phyloP scores from a whole-genome alignment of 2,797 vertebrate genomes.

The Enteromius unitaeniatus region DNA sequence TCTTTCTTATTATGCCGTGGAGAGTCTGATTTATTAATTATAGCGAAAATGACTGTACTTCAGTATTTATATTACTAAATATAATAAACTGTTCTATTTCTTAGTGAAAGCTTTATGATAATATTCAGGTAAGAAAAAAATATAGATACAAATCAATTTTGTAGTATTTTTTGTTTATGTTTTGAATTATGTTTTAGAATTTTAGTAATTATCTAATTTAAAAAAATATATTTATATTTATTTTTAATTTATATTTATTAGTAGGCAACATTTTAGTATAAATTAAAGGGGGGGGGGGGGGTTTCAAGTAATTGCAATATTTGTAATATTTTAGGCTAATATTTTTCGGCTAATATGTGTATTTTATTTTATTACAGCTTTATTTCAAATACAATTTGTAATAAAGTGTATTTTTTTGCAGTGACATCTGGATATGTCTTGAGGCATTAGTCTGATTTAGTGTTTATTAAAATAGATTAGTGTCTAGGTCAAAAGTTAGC shows the following conservation, averaged over 20 bases:
- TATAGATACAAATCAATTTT: background rate
- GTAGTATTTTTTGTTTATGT: background rate
- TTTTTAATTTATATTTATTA: background rate
- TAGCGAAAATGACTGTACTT: background rate
- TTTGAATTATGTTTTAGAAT: too few relatives aligned
- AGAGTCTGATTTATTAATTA: background rate
- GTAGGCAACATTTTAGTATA: background rate
- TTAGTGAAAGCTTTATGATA: background rate
- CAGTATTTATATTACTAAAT: background rate
- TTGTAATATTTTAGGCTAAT: background rate
- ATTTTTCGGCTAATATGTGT: background rate
- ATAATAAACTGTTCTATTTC: background rate
- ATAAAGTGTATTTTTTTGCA: background rate
- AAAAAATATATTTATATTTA: too few relatives aligned
- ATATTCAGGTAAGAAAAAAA: background rate
- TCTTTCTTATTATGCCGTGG: background rate
- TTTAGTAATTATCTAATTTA: too few relatives aligned
- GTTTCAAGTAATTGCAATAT: background rate
- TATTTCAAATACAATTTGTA: background rate
- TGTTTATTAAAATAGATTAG: background rate
- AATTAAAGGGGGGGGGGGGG: too few relatives aligned
- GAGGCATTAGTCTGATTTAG: background rate
- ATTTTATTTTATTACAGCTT: background rate
- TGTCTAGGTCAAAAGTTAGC: conserved; percentile 23
- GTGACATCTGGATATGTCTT: conserved; percentile 8